phyloP scores from a whole-genome alignment of 2,888 invertebrate genomes.

The Plusia festucae region DNA sequence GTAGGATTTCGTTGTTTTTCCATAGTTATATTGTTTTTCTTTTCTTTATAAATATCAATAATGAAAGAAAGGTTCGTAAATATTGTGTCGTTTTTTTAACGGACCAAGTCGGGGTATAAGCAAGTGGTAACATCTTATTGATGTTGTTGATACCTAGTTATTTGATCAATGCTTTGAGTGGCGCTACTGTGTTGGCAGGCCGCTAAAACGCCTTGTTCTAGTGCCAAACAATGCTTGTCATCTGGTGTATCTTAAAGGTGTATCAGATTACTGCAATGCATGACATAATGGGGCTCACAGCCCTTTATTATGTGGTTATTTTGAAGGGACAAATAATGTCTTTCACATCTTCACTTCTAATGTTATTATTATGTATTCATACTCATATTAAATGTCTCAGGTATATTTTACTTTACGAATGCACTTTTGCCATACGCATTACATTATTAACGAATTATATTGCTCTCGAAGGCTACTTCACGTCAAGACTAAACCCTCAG shows the following conservation, averaged over 20 bases:
- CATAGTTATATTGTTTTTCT: no score
- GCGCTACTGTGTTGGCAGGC: conserved; percentile 40
- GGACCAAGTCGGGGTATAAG: neutral
- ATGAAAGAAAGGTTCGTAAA: no score
- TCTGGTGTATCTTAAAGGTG: conserved; percentile 28
- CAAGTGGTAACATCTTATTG: neutral
- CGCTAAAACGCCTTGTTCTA: conserved; percentile 12
- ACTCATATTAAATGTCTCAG: no score
- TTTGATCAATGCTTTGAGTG: conserved; percentile 25
- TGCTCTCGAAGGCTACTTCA: neutral
- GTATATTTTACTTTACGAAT: no score
- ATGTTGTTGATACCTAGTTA: conserved; percentile 20
- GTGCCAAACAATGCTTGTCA: conserved; percentile 46
- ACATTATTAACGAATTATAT: neutral
- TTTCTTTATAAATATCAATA: no score
- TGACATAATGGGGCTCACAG: neutral
- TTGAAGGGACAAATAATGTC: no score
- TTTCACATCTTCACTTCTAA: no score
- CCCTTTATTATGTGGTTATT: no score
- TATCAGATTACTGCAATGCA: conserved; percentile 28
- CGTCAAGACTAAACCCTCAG: neutral
- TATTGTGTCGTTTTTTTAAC: no score
- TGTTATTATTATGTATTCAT: no score
- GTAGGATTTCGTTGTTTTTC: no score
- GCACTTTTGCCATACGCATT: no score